Base-by-base conservation (phyloP, 2,113 vertebrate species). In the Atrichornis clamosus region DNA sequence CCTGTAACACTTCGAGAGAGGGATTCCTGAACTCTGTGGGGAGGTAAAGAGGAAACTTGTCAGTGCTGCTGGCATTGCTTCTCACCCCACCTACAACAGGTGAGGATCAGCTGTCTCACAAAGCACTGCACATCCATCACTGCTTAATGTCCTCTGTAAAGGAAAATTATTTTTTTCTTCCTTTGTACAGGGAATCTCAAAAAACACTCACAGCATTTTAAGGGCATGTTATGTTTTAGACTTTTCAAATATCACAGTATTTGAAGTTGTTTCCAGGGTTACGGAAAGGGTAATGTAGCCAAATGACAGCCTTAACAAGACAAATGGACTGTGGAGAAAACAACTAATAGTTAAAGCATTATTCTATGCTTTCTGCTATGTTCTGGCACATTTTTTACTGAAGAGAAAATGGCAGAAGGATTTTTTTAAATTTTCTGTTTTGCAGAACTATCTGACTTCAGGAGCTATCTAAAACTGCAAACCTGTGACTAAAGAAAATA, bases 211-310 rank as follows among this genome's bases (percentile, higher is more conserved):
- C 0, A 62, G 39, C 6, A 6, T 84, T 89, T 83, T 73, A 76
- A 72, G 35, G 44, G 60, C 46, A 77, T 62, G 35, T 59, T 76
- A 28, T 24, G 82, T 47, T 73, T 79, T 62, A 93, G 79, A 78
- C 47, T 91, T 84, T 59, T 75, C 89, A 84, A 70, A 53, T 68
- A 90, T 50, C 60, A 79, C 26, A 37, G 65, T 19, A 74, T 65
- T 62, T 76, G 52, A 90, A 64, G 64, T 87, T 77, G 73, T 94
- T 95, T 92, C 85, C 64, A 91, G 85, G 79, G 86, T 87, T 92
- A 95, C 60, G 9, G 77, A 82, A 93, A 89, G 77, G 62, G 65
- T 75, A 89, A 89, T 28, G 60, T 3, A 67, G 27, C 28, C 64
- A 84, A 84, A 56, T 24, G 59, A 84, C 73, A 95, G 58, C 13